These are phyloP conservation scores for Chaetodon auriga DNA, from an alignment of 2,113 vertebrate species.

Conservation along the genomic window DNA sequence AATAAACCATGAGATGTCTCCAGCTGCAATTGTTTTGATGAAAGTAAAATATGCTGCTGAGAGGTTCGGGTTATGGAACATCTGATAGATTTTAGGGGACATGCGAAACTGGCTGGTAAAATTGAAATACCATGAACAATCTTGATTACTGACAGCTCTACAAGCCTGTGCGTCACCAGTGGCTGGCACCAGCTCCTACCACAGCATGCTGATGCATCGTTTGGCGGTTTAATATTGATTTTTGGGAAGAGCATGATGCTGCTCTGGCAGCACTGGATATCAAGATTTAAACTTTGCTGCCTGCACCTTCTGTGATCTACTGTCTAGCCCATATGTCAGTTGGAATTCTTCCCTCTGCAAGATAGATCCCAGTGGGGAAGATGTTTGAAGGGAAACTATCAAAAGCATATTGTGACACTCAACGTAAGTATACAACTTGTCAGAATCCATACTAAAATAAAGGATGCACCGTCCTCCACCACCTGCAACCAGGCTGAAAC, in stretches of 20 bases:
- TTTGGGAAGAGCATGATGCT: slow-evolving; percentile 16
- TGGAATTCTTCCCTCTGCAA: slow-evolving; percentile 4
- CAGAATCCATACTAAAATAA: slow-evolving; percentile 8
- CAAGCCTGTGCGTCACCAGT: slow-evolving; percentile 15
- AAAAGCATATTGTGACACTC: slow-evolving; percentile 20
- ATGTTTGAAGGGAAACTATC: slow-evolving; percentile 20
- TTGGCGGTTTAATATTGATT: slow-evolving; percentile 49
- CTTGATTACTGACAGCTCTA: slow-evolving; percentile 15
- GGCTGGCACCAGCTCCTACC: slow-evolving; percentile 22
- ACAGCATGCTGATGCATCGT: slow-evolving; percentile 48
- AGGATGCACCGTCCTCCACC: background rate
- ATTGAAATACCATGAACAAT: slow-evolving; percentile 21
- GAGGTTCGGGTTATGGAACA: background rate
- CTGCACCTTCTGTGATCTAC: slow-evolving; percentile 30
- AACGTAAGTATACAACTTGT: slow-evolving; percentile 20
- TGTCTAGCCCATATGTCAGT: background rate
- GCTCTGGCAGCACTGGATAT: slow-evolving; percentile 50
- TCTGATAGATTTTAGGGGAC: slow-evolving; percentile 30
- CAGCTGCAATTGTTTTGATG: slow-evolving; percentile 20
- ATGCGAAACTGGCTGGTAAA: background rate
- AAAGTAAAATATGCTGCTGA: background rate
- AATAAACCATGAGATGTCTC: background rate
- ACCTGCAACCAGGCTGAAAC: background rate
- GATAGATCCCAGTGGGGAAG: background rate
- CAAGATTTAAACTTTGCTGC: slow-evolving; percentile 50